Percentiles rank a stretch among this genome's conserved stretches.
Evolutionary conservation across 2,797 vertebrate genomes (phyloP).

Genomic region (Steatocranus sp.): DNA sequence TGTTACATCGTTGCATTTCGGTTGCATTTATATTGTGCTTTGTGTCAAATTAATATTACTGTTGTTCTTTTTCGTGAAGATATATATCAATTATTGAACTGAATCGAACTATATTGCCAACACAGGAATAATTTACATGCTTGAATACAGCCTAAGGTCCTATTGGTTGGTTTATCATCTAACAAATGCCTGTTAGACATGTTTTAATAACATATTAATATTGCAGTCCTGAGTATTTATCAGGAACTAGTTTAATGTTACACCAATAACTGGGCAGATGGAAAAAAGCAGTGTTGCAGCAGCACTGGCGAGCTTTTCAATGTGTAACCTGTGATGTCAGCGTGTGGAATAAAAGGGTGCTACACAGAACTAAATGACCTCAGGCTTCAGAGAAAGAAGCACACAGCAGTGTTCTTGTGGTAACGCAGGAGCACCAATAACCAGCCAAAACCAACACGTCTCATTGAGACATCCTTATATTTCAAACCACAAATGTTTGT

Average conservation of each 20-base stretch:
- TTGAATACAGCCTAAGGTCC: background rate
- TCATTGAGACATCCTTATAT: background rate
- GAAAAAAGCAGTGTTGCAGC: background rate
- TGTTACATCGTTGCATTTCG: background rate
- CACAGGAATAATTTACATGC: background rate
- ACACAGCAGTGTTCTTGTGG: slow-evolving; percentile 31
- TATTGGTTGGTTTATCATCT: background rate
- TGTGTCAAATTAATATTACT: background rate
- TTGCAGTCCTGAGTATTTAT: background rate
- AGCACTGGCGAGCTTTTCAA: background rate
- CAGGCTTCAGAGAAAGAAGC: slow-evolving; percentile 36
- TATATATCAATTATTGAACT: background rate
- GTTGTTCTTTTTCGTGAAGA: background rate
- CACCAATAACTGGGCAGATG: background rate
- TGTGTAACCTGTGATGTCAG: slow-evolving; percentile 9
- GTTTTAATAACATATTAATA: background rate
- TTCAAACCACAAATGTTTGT: background rate
- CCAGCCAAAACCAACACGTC: background rate
- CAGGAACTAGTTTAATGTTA: background rate
- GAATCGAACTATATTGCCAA: background rate
- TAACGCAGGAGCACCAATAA: background rate
- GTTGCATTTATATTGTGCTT: background rate
- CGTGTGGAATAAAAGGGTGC: slow-evolving; percentile 38
- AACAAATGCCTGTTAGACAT: background rate
- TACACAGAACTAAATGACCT: slow-evolving; percentile 53